A percentile compares a stretch with the other conserved stretches of the same genome.
Conservation (phyloP, 2,113 vertebrate species). For the Chlamydotis undulata region DNA sequence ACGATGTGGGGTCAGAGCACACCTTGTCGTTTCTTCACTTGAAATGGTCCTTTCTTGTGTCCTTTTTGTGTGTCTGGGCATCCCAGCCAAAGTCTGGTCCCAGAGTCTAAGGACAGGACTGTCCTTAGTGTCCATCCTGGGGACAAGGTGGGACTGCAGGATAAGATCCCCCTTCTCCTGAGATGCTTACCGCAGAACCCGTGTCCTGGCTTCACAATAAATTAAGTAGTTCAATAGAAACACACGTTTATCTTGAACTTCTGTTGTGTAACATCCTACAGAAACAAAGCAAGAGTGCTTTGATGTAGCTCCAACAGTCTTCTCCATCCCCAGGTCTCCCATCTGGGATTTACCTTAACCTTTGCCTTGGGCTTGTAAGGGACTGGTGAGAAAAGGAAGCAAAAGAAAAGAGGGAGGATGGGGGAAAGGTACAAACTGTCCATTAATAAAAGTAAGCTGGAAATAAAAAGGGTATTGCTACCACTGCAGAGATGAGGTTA, state of each 20-base stretch:
- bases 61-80: background rate
- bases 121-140: background rate
- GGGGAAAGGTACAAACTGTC: background rate
- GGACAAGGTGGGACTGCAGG: background rate
- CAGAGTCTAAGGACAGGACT: background rate
- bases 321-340: background rate
- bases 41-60: background rate
- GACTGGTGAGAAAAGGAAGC: background rate
- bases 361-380: background rate
- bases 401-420: background rate
- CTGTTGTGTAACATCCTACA: background rate
- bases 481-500: background rate
- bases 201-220: background rate
- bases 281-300: conserved; percentile 7
- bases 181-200: background rate
- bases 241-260: conserved; percentile 1
- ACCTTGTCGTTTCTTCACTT: background rate
- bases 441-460: background rate
- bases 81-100: background rate
- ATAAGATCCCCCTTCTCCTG: background rate
- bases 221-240: background rate
- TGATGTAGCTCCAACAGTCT: background rate
- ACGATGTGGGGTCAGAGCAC: rapidly evolving
- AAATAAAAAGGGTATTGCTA: background rate
- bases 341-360: background rate